Percentiles rank a stretch among this genome's conserved stretches.
Conservation (phyloP, 64 coral and sea anemone genomes). For the Montipora foliosa region DNA sequence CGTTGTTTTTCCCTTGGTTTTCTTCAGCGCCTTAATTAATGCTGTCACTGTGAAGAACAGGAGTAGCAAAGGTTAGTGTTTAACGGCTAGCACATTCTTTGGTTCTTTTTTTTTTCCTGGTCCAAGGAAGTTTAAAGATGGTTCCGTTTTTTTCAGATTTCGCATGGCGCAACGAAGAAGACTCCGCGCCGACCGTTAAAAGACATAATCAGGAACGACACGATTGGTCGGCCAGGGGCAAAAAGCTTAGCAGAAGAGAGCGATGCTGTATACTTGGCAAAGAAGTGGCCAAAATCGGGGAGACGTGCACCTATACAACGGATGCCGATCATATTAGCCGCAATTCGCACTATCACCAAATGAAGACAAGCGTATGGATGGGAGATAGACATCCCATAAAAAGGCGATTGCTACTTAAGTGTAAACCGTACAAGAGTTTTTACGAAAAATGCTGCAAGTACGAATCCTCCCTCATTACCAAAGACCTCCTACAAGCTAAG, state of each 20-base stretch:
- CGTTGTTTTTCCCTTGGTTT: neutral
- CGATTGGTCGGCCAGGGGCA: neutral
- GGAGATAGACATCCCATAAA: constrained; percentile 54
- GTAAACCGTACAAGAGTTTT: constrained; percentile 75
- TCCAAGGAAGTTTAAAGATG: neutral
- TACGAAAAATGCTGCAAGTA: constrained; percentile 89
- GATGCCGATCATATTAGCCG: constrained; percentile 62
- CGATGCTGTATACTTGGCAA: constrained; percentile 81
- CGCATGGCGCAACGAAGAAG: neutral
- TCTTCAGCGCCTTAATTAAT: neutral
- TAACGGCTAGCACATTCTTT: neutral
- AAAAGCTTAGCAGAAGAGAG: constrained; percentile 52
- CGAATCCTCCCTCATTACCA: constrained; percentile 68
- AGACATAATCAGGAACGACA: neutral
- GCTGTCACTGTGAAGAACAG: neutral
- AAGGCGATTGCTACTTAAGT: constrained; percentile 59
- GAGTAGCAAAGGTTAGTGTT: constrained; percentile 27
- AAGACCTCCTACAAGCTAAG: constrained; percentile 50
- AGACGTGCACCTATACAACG: constrained; percentile 61
- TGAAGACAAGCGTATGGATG: constrained; percentile 85
- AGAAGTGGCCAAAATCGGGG: constrained; percentile 90
- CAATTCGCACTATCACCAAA: constrained; percentile 72
- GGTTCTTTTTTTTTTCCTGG: neutral
- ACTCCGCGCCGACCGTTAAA: neutral
- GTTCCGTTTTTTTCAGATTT: constrained; percentile 48